Evolutionary conservation across 1,140 invertebrate genomes (phyloP), one percentile per base, ranked within the genome.

Genomic region (Apis laboriosa): DNA sequence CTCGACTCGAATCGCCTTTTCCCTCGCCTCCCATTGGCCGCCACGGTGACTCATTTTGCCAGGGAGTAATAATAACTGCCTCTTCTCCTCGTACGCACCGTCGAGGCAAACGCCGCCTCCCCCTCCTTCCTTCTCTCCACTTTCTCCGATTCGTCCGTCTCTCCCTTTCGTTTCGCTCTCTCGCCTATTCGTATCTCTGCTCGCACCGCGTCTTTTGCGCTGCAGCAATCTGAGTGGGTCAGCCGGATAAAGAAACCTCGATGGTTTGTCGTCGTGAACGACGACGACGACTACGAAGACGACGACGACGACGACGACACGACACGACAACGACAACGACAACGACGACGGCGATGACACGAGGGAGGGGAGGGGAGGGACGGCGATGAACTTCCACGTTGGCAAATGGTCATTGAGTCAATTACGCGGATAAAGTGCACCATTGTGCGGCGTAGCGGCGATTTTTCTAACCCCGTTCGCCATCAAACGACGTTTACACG

Each of bases 371-470:
- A 51, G 49, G 71, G 56, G 75, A 71, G 73, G 34, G 13, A 75
- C 79, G 74, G 56, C 84, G 86, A 86, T 78, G 80, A 73, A 83
- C 87, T 85, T 90, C 88, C 80, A 89, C 88, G 89, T 91, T 86
- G 88, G 90, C 92, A 92, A 92, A 92, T 92, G 91, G 90, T 92
- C 91, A 93, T 93, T 93, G 91, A 93, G 92, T 93, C 92, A 93
- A 93, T 93, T 93, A 93, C 91, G 89, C 92, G 89, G 89, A 92
- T 93, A 92, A 93, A 92, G 92, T 92, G 91, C 89, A 90, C 91
- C 91, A 93, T 93, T 93, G 91, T 93, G 86, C 88, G 85, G 83
- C 88, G 90, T 90, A 90, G 88, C 91, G 84, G 90, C 90, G 87
- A 92, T 92, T 93, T 93, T 92, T 92, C 91, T 92, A 92, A 91